Percentiles rank a stretch among this genome's conserved stretches.
Evolutionary conservation across 2,797 vertebrate genomes (phyloP).

Genomic region (Intellagama lesueurii): DNA sequence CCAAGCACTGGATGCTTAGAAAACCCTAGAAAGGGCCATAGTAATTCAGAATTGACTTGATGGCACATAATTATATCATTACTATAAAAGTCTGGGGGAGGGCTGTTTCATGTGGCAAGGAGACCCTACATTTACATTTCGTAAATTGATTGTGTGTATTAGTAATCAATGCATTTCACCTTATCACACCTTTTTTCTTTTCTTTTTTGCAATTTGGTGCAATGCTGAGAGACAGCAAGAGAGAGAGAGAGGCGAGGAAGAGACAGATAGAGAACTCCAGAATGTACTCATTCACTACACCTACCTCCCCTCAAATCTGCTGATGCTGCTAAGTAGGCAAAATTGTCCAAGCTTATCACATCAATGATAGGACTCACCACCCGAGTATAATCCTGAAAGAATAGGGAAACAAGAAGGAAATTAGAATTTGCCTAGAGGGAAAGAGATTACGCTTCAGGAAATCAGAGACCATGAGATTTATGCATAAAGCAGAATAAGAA

Average conservation of each 20-base stretch:
- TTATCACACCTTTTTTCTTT: no score
- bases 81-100: not conserved
- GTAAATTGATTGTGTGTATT: not conserved
- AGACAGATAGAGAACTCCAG: not conserved
- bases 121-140: not conserved
- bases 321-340: conserved; percentile 96
- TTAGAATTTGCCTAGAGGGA: conserved; percentile 28
- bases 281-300: conserved; percentile 59
- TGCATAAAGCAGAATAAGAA: conserved; percentile 4
- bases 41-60: no score
- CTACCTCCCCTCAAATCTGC: conserved; percentile 96
- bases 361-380: conserved; percentile 99
- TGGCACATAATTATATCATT: no score
- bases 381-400: conserved; percentile 91
- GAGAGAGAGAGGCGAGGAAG: no score
- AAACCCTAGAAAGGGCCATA: no score
- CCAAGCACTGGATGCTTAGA: no score
- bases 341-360: conserved; percentile 99
- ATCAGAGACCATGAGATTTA: conserved; percentile 37
- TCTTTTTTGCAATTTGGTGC: no score
- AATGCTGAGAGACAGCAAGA: not conserved
- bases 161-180: not conserved
- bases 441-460: conserved; percentile 28
- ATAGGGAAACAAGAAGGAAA: not conserved
- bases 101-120: not conserved